Evolutionary conservation across 2,797 vertebrate species (phyloP).

Genomic region (Spatula versicolor): DNA sequence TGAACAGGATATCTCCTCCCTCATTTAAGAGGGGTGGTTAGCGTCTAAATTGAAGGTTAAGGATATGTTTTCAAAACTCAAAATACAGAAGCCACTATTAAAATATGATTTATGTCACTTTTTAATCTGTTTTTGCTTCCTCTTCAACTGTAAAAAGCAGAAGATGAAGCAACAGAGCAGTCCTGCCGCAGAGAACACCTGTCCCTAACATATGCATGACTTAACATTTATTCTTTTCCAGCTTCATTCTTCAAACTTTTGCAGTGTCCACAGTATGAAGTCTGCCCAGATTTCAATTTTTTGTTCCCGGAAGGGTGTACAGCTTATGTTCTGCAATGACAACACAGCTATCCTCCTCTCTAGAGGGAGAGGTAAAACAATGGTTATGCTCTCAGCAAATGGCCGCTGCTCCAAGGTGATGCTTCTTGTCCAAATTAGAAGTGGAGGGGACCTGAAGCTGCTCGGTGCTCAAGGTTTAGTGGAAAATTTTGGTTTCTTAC

Average conservation of each 20-base stretch:
- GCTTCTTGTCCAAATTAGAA: not conserved
- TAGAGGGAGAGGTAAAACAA: not conserved
- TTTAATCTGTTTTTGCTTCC: not conserved
- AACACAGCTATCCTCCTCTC: not conserved
- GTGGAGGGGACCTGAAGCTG: not conserved
- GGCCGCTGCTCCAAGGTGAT: not conserved
- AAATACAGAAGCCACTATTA: not conserved
- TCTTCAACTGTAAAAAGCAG: not conserved
- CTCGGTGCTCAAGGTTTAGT: not conserved
- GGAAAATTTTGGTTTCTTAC: not conserved
- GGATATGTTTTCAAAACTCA: not conserved
- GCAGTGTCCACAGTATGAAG: not conserved
- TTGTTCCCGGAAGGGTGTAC: not conserved
- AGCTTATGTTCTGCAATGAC: not conserved
- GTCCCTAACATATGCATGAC: not conserved
- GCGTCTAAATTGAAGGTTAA: not conserved
- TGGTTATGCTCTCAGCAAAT: not conserved
- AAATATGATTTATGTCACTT: not conserved
- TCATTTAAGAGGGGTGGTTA: not conserved
- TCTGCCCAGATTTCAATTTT: not conserved
- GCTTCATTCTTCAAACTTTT: not conserved
- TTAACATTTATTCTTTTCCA: not conserved
- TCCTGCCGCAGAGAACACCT: not conserved
- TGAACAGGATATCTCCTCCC: not conserved
- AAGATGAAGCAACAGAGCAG: not conserved